phyloP scores from a whole-genome alignment of 2,113 vertebrate species.

The Podarcis raffonei region DNA sequence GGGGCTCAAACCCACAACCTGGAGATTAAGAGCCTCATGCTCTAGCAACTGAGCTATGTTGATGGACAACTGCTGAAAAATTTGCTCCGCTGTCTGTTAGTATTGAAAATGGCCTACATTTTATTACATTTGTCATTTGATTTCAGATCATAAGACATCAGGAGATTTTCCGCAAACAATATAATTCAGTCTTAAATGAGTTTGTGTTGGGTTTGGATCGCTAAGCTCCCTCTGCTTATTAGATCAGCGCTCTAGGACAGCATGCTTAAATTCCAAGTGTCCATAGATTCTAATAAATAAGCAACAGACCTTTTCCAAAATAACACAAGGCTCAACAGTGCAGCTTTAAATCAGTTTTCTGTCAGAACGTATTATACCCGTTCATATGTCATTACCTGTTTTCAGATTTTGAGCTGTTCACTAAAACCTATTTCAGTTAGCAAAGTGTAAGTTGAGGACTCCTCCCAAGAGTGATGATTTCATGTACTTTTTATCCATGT shows the following conservation, averaged over 20 bases:
- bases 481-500: constrained; percentile 43
- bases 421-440: constrained; percentile 51
- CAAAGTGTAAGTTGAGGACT: constrained; percentile 42
- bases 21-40: too few species aligned
- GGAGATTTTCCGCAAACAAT: constrained; percentile 12
- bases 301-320: constrained; percentile 45
- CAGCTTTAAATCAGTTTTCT: constrained; percentile 50
- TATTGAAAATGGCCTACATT: background rate
- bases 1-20: too few species aligned
- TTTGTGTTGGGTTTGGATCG: background rate
- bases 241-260: constrained; percentile 22
- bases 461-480: constrained; percentile 41
- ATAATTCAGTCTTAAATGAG: constrained; percentile 12
- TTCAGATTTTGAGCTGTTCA: constrained; percentile 39
- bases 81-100: rapidly evolving
- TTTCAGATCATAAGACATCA: constrained; percentile 17
- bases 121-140: constrained; percentile 11
- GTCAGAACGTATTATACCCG: constrained; percentile 21
- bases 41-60: too few species aligned
- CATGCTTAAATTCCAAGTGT: constrained; percentile 39
- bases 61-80: background rate
- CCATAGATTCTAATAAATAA: constrained; percentile 51
- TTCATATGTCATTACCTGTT: constrained; percentile 28
- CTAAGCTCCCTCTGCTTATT: background rate
- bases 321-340: constrained; percentile 20